Evolutionary conservation across 2,113 vertebrate species (phyloP).

Genomic region (Myotis lucifugus): DNA sequence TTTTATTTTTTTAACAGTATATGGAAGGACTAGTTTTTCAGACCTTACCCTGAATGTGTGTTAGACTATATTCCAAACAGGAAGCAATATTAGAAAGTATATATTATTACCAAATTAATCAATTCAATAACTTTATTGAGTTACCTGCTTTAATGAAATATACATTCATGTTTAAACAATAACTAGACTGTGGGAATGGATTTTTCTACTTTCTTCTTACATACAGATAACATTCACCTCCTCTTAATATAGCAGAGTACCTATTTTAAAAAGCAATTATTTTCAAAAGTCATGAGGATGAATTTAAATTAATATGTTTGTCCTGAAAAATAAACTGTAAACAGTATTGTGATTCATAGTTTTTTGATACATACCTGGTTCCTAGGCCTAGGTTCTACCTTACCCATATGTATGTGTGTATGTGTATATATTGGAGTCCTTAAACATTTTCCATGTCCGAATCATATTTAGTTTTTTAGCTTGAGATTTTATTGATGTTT

Average conservation of each 20-base stretch:
- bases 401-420: not conserved
- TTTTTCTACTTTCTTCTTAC: not conserved
- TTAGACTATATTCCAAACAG: not conserved
- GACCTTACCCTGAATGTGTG: not conserved
- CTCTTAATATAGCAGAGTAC: not conserved
- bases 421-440: not conserved
- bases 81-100: not conserved
- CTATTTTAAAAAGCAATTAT: not conserved
- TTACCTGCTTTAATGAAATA: not conserved
- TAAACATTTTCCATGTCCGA: not conserved
- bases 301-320: not conserved
- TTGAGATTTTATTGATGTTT: not conserved
- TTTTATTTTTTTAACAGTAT: not conserved
- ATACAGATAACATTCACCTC: not conserved
- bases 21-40: not conserved
- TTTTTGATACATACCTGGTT: not conserved
- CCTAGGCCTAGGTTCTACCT: not conserved
- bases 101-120: not conserved
- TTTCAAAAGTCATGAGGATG: not conserved
- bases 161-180: not conserved
- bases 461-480: not conserved
- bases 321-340: not conserved
- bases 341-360: not conserved
- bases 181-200: not conserved
- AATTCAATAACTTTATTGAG: constrained; percentile 1